Evolutionary conservation across 2,113 vertebrate genomes (phyloP).

Genomic region (Todiramphus saurophagus): DNA sequence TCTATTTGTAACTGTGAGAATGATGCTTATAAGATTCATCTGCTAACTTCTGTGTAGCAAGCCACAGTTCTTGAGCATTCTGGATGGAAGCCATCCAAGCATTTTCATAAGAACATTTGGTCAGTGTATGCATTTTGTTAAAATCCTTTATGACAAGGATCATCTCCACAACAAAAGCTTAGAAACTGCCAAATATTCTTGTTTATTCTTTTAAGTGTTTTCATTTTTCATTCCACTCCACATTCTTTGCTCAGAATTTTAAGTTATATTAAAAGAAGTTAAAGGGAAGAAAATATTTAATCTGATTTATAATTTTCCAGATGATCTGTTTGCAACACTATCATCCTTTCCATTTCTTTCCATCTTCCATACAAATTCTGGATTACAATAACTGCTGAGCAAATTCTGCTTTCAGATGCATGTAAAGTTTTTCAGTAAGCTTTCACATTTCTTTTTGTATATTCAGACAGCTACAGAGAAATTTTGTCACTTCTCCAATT

Average conservation of each 20-base stretch:
- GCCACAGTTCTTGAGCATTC: background rate
- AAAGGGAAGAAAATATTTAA: background rate
- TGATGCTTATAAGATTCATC: background rate
- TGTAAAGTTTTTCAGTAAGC: background rate
- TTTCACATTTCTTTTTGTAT: background rate
- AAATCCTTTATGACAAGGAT: background rate
- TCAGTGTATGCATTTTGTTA: background rate
- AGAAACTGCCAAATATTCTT: background rate
- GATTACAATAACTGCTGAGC: background rate
- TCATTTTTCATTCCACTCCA: background rate
- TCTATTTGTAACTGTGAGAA: background rate
- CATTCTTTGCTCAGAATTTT: background rate
- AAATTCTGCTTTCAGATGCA: background rate
- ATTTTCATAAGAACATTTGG: background rate
- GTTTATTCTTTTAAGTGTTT: background rate
- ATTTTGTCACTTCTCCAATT: background rate
- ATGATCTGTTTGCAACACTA: background rate
- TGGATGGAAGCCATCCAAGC: background rate
- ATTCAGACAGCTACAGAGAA: background rate
- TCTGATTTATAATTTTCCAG: background rate
- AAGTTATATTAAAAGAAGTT: background rate
- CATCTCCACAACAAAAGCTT: background rate
- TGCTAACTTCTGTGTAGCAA: background rate
- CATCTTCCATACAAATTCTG: background rate
- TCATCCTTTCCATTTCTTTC: background rate